These are phyloP conservation scores for Eospalax fontanierii DNA, from an alignment of 2,797 vertebrate genomes.

Conservation along the genomic window DNA sequence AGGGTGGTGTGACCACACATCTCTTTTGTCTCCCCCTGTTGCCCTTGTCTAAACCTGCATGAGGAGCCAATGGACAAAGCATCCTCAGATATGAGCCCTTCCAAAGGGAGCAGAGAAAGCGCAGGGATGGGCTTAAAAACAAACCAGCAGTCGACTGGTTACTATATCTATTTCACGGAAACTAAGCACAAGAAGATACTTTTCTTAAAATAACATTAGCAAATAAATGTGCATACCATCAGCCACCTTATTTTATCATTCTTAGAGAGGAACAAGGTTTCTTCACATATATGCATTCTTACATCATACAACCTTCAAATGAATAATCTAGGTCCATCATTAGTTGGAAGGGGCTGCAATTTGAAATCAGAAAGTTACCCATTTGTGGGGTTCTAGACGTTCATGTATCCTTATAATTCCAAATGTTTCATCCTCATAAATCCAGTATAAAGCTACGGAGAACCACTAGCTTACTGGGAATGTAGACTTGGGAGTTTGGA, in stretches of 20 bases:
- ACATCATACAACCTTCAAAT: not conserved
- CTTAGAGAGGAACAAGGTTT: not conserved
- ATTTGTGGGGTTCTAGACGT: not conserved
- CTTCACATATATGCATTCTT: not conserved
- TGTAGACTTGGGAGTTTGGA: not conserved
- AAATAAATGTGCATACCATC: not conserved
- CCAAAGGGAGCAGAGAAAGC: not conserved
- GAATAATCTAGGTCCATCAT: not conserved
- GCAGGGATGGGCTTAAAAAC: not conserved
- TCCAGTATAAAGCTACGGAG: not conserved
- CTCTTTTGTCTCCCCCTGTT: not conserved
- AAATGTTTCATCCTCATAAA: not conserved
- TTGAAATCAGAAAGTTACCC: constrained; percentile 10
- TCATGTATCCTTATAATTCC: not conserved
- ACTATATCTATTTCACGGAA: constrained; percentile 7
- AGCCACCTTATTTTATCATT: not conserved
- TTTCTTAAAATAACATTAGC: constrained; percentile 48
- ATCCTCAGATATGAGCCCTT: not conserved
- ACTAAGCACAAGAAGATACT: constrained; percentile 19
- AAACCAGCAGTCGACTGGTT: not conserved
- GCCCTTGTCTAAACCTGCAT: not conserved
- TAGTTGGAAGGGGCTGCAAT: no score
- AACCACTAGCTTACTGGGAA: not conserved
- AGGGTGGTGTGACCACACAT: not conserved
- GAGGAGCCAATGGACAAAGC: not conserved